Conservation (phyloP, 1,140 invertebrate genomes). For the Pogonomyrmex barbatus region DNA sequence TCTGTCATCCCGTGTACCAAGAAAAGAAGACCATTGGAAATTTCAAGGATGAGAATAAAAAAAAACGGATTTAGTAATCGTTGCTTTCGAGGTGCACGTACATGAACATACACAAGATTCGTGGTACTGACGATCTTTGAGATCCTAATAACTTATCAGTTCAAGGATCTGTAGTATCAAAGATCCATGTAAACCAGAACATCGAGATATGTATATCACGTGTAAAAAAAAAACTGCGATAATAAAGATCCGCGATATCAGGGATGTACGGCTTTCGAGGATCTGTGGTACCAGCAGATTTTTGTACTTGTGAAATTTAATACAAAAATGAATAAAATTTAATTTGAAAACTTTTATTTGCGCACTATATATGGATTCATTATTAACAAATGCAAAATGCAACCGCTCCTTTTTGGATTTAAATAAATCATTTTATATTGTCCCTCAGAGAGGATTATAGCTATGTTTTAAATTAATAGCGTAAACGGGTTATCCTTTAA, state of each 20-base stretch:
- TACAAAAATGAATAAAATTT: slow-evolving; percentile 60
- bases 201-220: slow-evolving; percentile 23
- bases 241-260: slow-evolving; percentile 19
- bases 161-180: slow-evolving; percentile 58
- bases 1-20: not conserved
- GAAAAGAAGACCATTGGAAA: not conserved
- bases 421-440: slow-evolving; percentile 57
- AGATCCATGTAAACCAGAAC: slow-evolving; percentile 16
- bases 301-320: slow-evolving; percentile 57
- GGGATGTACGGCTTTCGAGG: slow-evolving; percentile 17
- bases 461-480: slow-evolving; percentile 27
- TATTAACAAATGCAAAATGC: slow-evolving; percentile 63
- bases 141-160: slow-evolving; percentile 30
- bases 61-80: not conserved
- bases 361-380: slow-evolving; percentile 59
- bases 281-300: slow-evolving; percentile 57
- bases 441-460: slow-evolving; percentile 3
- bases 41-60: not conserved
- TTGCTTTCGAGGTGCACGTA: not conserved
- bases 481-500: slow-evolving; percentile 30
- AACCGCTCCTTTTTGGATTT: slow-evolving; percentile 44
- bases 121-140: slow-evolving; percentile 46
- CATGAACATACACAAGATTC: slow-evolving; percentile 7
- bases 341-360: slow-evolving; percentile 64
- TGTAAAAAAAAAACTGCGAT: slow-evolving; percentile 15